phyloP scores from a whole-genome alignment of 2,797 vertebrate genomes.

The Sebastes hubbsi region DNA sequence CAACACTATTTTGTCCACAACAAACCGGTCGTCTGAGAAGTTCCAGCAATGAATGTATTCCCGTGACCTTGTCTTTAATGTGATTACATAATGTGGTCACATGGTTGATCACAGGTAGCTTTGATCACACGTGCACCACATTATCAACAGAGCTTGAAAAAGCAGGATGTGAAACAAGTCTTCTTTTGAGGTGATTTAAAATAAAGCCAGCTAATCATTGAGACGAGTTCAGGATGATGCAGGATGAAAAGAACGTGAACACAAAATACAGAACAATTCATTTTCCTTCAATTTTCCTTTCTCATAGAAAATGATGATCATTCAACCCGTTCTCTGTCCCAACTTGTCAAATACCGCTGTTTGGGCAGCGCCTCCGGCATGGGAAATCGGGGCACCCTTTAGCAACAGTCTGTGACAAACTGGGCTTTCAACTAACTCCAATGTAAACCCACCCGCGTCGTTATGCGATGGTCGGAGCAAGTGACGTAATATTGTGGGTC shows the following conservation, averaged over 20 bases:
- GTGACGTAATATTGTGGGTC: too few relatives aligned
- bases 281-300: background rate
- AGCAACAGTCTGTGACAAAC: too few relatives aligned
- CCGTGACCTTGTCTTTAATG: background rate
- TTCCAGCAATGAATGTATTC: background rate
- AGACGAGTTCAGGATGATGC: background rate
- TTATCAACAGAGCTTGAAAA: background rate
- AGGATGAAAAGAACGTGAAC: background rate
- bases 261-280: too few relatives aligned
- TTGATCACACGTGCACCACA: slow-evolving; percentile 27
- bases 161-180: background rate
- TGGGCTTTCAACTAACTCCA: too few relatives aligned
- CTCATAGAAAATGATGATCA: background rate
- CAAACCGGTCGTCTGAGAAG: background rate
- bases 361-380: too few relatives aligned
- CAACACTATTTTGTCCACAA: slow-evolving; percentile 17
- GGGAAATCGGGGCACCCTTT: too few relatives aligned
- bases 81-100: slow-evolving; percentile 24
- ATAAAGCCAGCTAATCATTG: background rate
- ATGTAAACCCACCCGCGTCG: too few relatives aligned
- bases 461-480: too few relatives aligned
- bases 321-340: too few relatives aligned
- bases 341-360: too few relatives aligned
- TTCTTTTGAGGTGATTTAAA: background rate
- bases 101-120: slow-evolving; percentile 24